A percentile compares a stretch with the other conserved stretches of the same genome.
These are phyloP conservation scores for Drosophila cardini DNA, from an alignment of 1,140 invertebrate genomes.

Conservation along the genomic window DNA sequence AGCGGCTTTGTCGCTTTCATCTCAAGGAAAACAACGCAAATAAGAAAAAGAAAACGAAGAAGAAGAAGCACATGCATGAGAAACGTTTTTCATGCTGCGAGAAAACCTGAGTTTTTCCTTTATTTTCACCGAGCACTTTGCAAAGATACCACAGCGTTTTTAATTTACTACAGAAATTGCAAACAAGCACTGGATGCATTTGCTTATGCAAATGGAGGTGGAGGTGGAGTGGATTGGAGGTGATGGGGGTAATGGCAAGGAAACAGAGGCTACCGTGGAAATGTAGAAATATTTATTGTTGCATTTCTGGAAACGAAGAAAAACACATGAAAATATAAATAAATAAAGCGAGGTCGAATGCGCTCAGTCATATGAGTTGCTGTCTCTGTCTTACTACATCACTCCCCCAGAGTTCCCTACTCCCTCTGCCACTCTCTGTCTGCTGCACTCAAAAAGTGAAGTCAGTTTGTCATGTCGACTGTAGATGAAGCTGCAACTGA, in stretches of 20 bases:
- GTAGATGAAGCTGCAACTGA: slow-evolving; percentile 30
- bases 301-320: slow-evolving; percentile 60
- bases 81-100: slow-evolving; percentile 50
- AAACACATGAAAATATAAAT: slow-evolving; percentile 78
- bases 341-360: slow-evolving; percentile 82
- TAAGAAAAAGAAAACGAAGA: slow-evolving; percentile 2
- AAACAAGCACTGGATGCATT: slow-evolving; percentile 45
- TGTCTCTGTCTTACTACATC: neutral
- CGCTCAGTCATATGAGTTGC: slow-evolving; percentile 45
- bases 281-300: slow-evolving; percentile 70
- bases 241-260: too few relatives aligned
- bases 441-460: slow-evolving; percentile 56
- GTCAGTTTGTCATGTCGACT: slow-evolving; percentile 76
- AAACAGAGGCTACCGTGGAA: slow-evolving; percentile 8
- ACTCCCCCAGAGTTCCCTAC: neutral
- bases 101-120: slow-evolving; percentile 40
- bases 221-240: too few relatives aligned
- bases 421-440: slow-evolving; percentile 31
- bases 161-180: slow-evolving; percentile 80
- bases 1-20: slow-evolving; percentile 13
- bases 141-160: slow-evolving; percentile 66
- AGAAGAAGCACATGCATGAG: slow-evolving; percentile 53
- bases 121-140: slow-evolving; percentile 53
- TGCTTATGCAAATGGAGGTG: neutral
- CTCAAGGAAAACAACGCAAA: slow-evolving; percentile 35